Evolutionary conservation across 2,888 invertebrate genomes (phyloP), one percentile per base, ranked within the genome.

Genomic region (Gryllus longicercus): DNA sequence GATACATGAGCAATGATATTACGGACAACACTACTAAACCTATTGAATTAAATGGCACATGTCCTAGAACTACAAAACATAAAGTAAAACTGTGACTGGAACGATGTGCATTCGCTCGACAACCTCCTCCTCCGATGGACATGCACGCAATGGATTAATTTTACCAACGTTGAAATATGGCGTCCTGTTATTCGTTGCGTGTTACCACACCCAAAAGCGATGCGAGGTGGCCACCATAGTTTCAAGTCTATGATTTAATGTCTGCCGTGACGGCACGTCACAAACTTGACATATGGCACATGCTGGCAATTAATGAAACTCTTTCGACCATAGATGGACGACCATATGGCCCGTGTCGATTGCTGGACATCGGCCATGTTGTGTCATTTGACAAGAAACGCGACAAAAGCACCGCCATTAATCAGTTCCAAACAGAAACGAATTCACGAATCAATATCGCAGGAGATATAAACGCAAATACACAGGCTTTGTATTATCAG

Each of bases 261-360:
- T 63, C 63, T 63, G 63, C 12, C 63, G 63, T 63, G 63, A 63
- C 63, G 63, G 63, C 63, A 63, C n/a, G 63, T 63, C 63, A 63
- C 14, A n/a, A 63, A n/a, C 63, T 14, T 63, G 63, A 63, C 63
- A n/a, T 63, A 63, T 63, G 63, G 63, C 16, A 63, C 38, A 63
- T n/a, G 63, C 14, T n/a, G 63, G n/a, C 63, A 63, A 63, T 63
- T 63, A 63, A 63, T 63, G 63, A 63, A 63, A n/a, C n/a, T n/a
- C 63, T n/a, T n/a, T n/a, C 14, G 63, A 63, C 63, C 63, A n/a
- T 63, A 14, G n/a, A 63, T 63, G 63, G n/a, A 14, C 63, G 63
- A 63, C 63, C 63, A 63, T 63, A 63, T n/a, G 63, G 63, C 14
- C 63, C 14, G n/a, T 11, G 63, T 63, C 63, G 63, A 63, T 63